phyloP scores from a whole-genome alignment of 1,140 invertebrate species.

The Drosophila pallidifrons region DNA sequence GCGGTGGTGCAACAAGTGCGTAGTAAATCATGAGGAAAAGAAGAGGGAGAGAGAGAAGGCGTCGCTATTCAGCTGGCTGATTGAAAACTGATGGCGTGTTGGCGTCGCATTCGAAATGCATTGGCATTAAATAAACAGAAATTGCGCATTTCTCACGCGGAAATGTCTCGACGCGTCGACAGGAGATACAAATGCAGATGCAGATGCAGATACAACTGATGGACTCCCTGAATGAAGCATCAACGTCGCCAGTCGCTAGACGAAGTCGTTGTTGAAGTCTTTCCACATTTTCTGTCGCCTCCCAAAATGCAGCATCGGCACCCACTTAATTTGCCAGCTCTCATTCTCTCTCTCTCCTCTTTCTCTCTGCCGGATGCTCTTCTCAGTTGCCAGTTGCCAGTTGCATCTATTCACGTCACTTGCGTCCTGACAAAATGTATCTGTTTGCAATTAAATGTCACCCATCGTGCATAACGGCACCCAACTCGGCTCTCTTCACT shows the following conservation, averaged over 20 bases:
- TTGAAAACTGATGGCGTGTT: conserved; percentile 79
- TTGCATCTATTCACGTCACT: conserved; percentile 56
- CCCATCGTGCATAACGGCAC: conserved; percentile 47
- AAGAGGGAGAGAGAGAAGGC: conserved; percentile 11
- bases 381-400: conserved; percentile 11
- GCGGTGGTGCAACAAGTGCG: conserved; percentile 71
- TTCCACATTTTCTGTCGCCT: conserved; percentile 5
- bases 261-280: conserved; percentile 18
- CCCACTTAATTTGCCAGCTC: conserved; percentile 73
- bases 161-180: conserved; percentile 55
- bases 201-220: conserved; percentile 28
- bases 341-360: conserved; percentile 6
- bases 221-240: conserved; percentile 28
- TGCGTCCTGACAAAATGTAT: conserved; percentile 73
- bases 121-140: conserved; percentile 79
- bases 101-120: conserved; percentile 72
- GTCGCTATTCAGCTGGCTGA: conserved; percentile 59
- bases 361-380: conserved; percentile 37
- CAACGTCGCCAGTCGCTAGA: conserved; percentile 29
- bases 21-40: conserved; percentile 51
- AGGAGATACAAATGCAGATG: conserved; percentile 25
- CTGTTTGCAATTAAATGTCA: conserved; percentile 81
- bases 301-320: conserved; percentile 48
- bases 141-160: conserved; percentile 79
- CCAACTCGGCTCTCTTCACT: not conserved